phyloP scores from a whole-genome alignment of 2,113 vertebrate genomes.

The Podilymbus podiceps region DNA sequence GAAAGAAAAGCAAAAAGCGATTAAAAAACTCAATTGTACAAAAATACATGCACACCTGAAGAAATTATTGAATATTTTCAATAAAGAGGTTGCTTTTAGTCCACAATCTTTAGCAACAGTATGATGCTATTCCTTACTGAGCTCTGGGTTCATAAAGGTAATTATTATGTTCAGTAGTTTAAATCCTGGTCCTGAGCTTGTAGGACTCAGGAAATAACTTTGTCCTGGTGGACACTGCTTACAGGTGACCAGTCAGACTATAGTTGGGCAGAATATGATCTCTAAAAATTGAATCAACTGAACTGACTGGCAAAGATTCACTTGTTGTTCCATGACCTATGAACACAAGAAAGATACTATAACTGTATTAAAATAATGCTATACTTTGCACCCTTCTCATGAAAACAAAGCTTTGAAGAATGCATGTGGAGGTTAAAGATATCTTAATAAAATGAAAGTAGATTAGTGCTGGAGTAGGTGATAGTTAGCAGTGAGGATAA shows the following conservation, averaged over 20 bases:
- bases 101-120: neutral
- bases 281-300: neutral
- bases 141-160: neutral
- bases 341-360: neutral
- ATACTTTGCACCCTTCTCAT: neutral
- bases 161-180: neutral
- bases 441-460: neutral
- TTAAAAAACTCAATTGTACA: neutral
- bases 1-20: neutral
- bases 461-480: neutral
- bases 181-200: neutral
- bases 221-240: neutral
- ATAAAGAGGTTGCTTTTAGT: neutral
- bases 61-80: neutral
- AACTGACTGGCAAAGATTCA: neutral
- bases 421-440: neutral
- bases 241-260: neutral
- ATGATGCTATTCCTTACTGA: neutral
- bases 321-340: neutral
- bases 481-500: neutral
- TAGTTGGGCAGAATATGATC: neutral
- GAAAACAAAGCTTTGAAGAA: neutral
- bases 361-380: neutral
- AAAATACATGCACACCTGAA: neutral
- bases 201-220: neutral